A percentile compares a stretch with the other conserved stretches of the same genome.
These are phyloP conservation scores for Panurus biarmicus DNA, from an alignment of 2,113 vertebrate genomes.

Conservation along the genomic window DNA sequence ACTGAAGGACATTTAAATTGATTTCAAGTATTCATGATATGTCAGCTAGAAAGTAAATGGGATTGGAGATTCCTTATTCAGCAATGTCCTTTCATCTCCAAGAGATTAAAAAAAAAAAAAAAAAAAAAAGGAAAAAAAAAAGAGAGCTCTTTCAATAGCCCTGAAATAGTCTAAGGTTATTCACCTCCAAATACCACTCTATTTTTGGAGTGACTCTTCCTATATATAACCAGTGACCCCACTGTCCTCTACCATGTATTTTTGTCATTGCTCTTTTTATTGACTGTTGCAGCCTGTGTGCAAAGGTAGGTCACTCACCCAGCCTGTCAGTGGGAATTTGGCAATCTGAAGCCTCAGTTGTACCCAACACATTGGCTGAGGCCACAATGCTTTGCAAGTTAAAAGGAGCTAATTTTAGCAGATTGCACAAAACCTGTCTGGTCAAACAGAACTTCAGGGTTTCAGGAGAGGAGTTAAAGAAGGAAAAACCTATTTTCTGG, in stretches of 20 bases:
- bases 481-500: neutral
- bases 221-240: constrained; percentile 14
- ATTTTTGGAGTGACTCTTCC: constrained; percentile 30
- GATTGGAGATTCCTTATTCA: neutral
- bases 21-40: neutral
- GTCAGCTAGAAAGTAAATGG: neutral
- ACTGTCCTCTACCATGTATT: neutral
- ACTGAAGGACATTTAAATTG: neutral
- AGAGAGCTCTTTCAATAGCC: neutral
- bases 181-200: neutral
- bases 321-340: neutral
- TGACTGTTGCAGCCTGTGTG: neutral
- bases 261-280: constrained; percentile 11
- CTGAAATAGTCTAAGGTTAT: neutral
- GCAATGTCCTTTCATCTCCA: neutral
- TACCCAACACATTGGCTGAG: neutral
- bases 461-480: neutral
- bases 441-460: neutral
- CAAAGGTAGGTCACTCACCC: neutral
- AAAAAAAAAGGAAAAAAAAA: neutral
- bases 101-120: neutral
- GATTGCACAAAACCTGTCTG: neutral
- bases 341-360: neutral
- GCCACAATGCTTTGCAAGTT: neutral
- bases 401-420: neutral